These are phyloP conservation scores for Ailuropoda melanoleuca DNA, from an alignment of 2,113 vertebrate genomes.

Conservation along the genomic window DNA sequence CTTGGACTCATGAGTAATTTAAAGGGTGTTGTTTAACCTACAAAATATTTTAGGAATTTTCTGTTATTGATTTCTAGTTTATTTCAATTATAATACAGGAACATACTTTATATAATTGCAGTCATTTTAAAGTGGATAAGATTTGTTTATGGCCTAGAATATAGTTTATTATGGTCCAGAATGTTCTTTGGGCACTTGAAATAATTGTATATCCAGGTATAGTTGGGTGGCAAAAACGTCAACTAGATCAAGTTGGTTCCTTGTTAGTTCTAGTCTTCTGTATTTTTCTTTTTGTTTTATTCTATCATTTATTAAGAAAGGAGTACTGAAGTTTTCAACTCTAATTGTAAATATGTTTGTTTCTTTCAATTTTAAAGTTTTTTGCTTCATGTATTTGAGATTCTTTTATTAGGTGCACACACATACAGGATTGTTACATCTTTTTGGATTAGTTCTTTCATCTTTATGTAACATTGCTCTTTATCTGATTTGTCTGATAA, in stretches of 20 bases:
- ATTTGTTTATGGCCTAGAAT: neutral
- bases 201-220: neutral
- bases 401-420: neutral
- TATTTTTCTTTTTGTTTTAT: neutral
- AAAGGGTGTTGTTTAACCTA: neutral
- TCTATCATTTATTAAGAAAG: neutral
- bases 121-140: neutral
- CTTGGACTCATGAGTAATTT: neutral
- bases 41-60: neutral
- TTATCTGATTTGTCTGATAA: neutral
- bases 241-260: neutral
- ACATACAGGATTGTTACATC: neutral
- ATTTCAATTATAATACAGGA: neutral
- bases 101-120: neutral
- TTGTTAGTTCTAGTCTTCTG: neutral
- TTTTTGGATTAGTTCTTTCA: neutral
- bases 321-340: neutral
- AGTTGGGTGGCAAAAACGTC: neutral
- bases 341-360: neutral
- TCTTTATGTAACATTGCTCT: neutral
- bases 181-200: neutral
- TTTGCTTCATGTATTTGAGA: neutral
- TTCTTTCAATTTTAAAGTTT: neutral
- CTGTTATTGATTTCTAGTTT: neutral
- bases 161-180: neutral